A percentile compares a stretch with the other conserved stretches of the same genome.
These are phyloP conservation scores for Choreutis nemorana DNA, from an alignment of 2,888 invertebrate species.

Conservation along the genomic window DNA sequence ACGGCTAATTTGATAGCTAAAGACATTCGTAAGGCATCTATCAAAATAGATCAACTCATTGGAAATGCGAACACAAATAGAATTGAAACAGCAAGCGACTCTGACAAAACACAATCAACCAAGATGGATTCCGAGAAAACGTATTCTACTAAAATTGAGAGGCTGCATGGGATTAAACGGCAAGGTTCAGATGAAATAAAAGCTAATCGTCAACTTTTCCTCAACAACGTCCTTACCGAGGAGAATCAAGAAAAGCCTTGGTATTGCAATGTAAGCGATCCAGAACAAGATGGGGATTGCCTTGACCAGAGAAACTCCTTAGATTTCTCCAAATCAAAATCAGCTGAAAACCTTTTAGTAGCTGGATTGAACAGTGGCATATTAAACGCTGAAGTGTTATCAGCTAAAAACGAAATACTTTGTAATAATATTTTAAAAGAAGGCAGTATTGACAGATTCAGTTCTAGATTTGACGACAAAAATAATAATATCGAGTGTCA, in stretches of 20 bases:
- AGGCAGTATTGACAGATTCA: conserved; percentile 33
- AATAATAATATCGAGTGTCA: conserved; percentile 39
- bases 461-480: conserved; percentile 32
- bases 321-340: conserved; percentile 37
- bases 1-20: conserved; percentile 64
- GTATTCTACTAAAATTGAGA: conserved; percentile 64
- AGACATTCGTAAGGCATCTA: conserved; percentile 63
- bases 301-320: conserved; percentile 36
- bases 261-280: conserved; percentile 61
- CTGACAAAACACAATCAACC: conserved; percentile 59
- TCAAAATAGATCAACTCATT: conserved; percentile 64
- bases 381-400: conserved; percentile 36
- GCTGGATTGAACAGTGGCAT: conserved; percentile 32
- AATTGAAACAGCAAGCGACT: conserved; percentile 37
- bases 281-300: conserved; percentile 52
- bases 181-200: conserved; percentile 56
- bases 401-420: conserved; percentile 52
- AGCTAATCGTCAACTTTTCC: conserved; percentile 49
- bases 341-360: conserved; percentile 40
- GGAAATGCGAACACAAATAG: conserved; percentile 53
- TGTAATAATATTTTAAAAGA: conserved; percentile 42
- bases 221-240: conserved; percentile 50
- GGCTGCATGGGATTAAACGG: conserved; percentile 64
- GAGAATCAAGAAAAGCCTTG: conserved; percentile 53
- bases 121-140: conserved; percentile 64